phyloP scores from a whole-genome alignment of 2,113 vertebrate species.

The Protobothrops mucrosquamatus region DNA sequence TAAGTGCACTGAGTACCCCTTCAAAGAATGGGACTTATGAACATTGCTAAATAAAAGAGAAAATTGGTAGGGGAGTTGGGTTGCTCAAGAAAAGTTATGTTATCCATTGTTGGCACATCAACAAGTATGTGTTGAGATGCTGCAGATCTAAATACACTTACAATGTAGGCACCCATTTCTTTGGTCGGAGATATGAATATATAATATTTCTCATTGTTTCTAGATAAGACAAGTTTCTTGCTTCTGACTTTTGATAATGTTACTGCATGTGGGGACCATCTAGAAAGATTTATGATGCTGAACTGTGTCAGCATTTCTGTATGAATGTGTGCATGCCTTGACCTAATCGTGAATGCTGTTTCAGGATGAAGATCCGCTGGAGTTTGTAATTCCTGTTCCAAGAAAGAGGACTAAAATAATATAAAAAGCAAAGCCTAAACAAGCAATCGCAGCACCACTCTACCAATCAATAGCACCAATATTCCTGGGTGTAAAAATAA shows the following conservation, averaged over 20 bases:
- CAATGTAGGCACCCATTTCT: background rate
- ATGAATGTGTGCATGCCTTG: background rate
- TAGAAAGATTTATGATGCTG: background rate
- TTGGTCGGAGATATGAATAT: background rate
- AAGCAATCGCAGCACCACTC: background rate
- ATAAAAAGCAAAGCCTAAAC: background rate
- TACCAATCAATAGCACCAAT: background rate
- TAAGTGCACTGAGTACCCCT: background rate
- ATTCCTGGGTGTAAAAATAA: background rate
- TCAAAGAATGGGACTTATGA: background rate
- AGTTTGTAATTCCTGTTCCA: background rate
- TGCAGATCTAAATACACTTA: background rate
- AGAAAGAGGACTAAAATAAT: background rate
- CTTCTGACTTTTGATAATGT: background rate
- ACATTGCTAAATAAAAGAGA: background rate
- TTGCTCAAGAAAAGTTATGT: background rate
- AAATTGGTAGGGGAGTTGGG: background rate
- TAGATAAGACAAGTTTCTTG: background rate
- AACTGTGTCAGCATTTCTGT: background rate
- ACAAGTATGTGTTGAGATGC: background rate
- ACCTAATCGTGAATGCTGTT: background rate
- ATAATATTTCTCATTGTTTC: background rate
- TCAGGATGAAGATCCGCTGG: background rate
- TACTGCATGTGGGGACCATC: background rate
- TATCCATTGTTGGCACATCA: background rate